phyloP scores from a whole-genome alignment of 2,113 vertebrate genomes.

The Elanus axillaris region DNA sequence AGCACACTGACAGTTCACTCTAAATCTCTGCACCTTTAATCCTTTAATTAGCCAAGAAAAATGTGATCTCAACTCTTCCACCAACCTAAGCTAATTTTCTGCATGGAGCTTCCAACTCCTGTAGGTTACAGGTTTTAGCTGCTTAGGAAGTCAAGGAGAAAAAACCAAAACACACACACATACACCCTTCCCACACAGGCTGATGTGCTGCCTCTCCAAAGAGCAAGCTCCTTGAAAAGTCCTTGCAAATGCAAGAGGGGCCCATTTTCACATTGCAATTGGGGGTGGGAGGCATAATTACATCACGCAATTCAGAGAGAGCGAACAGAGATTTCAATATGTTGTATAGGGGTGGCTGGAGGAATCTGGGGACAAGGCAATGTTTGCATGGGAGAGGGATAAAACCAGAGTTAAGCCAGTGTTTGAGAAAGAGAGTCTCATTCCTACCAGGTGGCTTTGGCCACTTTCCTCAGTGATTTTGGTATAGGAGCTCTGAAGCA shows the following conservation, averaged over 20 bases:
- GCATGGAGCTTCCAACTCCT: conserved; percentile 34
- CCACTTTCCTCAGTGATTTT: background rate
- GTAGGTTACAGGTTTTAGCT: conserved; percentile 24
- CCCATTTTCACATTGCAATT: background rate
- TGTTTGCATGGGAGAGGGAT: background rate
- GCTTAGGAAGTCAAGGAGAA: background rate
- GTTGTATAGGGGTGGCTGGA: background rate
- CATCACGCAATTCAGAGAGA: background rate
- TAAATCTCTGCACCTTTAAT: conserved; percentile 51
- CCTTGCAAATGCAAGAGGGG: background rate
- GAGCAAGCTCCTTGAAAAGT: background rate
- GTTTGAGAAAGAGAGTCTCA: background rate
- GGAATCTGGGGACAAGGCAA: background rate
- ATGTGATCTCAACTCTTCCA: conserved; percentile 34
- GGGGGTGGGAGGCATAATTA: background rate
- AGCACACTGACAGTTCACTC: conserved; percentile 14
- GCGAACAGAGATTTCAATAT: background rate
- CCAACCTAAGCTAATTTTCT: conserved; percentile 48
- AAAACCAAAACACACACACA: background rate
- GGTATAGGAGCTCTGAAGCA: background rate
- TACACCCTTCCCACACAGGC: conserved; percentile 2
- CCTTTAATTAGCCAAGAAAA: conserved; percentile 62
- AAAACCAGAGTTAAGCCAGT: background rate
- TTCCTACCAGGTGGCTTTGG: background rate
- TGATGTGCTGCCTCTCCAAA: background rate